Percentiles rank a stretch among this genome's conserved stretches.
Evolutionary conservation across 2,797 vertebrate genomes (phyloP).

Genomic region (Syndactyla subalaris): DNA sequence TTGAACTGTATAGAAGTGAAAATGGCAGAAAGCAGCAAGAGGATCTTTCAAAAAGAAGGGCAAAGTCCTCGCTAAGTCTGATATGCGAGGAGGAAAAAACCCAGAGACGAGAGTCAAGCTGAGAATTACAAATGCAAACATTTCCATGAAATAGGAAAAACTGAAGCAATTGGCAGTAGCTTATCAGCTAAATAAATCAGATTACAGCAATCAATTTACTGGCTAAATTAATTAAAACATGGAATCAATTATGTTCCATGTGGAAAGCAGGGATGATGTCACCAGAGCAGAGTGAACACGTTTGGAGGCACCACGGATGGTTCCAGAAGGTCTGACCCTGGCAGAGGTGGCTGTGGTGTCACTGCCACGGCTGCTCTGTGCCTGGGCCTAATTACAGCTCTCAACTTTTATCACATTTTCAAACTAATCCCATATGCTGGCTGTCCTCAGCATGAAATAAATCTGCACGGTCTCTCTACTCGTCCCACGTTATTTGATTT

Average conservation of each 20-base stretch:
- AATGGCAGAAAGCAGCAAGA: not conserved
- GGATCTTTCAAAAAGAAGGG: not conserved
- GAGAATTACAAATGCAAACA: not conserved
- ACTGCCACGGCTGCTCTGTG: not conserved
- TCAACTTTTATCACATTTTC: slow-evolving; percentile 26
- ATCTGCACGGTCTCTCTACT: not conserved
- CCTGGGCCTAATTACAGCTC: slow-evolving; percentile 10
- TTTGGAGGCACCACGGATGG: not conserved
- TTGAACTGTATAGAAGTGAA: not conserved
- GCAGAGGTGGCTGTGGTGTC: not conserved
- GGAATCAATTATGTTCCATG: not conserved
- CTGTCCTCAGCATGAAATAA: not conserved
- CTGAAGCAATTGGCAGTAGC: slow-evolving; percentile 25
- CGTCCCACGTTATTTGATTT: not conserved
- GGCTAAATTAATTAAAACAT: slow-evolving; percentile 41
- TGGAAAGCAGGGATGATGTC: not conserved
- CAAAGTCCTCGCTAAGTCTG: not conserved
- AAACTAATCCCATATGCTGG: not conserved
- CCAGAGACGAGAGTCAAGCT: not conserved
- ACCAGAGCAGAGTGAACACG: not conserved
- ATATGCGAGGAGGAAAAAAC: not conserved
- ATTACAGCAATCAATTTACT: slow-evolving; percentile 43
- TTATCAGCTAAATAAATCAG: slow-evolving; percentile 51
- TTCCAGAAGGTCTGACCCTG: slow-evolving; percentile 13
- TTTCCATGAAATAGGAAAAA: not conserved